Evolutionary conservation across 2,888 invertebrate species (phyloP), one percentile per base, ranked within the genome.

Genomic region (Eristalis pertinax): DNA sequence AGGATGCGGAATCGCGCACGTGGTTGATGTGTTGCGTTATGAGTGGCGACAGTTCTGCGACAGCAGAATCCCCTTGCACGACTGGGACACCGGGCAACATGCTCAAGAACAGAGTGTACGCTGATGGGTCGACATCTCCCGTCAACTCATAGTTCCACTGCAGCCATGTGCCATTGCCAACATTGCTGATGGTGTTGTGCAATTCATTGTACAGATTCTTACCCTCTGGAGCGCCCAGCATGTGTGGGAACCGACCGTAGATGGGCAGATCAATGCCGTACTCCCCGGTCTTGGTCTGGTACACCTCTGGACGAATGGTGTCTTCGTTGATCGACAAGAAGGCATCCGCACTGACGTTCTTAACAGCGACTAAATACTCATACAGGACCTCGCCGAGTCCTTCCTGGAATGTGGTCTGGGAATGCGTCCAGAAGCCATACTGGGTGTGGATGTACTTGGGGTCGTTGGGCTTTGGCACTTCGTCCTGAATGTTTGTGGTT

Each of bases 61-160:
- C 88, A 5, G 89, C 68, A 2, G 90, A 89, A 29, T 89, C 88
- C 0, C 94, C 91, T 78, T 95, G 94, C 0, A 92, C 90, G 11
- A 97, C 94, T 0, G 97, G 96, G 5, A 96, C 95, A 63, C 98
- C 98, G 0, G 97, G 97, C 88, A 99, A 93, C 77, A 98, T 93
- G 91, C 97, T 93, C 65, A 96, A 94, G 90, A 98, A 94, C 91
- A 96, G 94, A 26, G 96, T 95, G 43, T 94, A 89, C 70, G 95
- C 94, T 0, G 93, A 92, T 70, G 88, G 90, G 85, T 91, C 88
- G 3, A 90, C 89, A n/a, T 78, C 50, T 26, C 82, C 85, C 0
- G 90, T 84, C 50, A 90, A 89, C 1, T 89, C 92, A n/a, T 91
- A 91, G 89, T 92, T 91, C 93, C 93, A 93, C 79, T 93, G 93